Base-by-base conservation (phyloP, 2,113 vertebrate genomes). In the Furnarius figulus region DNA sequence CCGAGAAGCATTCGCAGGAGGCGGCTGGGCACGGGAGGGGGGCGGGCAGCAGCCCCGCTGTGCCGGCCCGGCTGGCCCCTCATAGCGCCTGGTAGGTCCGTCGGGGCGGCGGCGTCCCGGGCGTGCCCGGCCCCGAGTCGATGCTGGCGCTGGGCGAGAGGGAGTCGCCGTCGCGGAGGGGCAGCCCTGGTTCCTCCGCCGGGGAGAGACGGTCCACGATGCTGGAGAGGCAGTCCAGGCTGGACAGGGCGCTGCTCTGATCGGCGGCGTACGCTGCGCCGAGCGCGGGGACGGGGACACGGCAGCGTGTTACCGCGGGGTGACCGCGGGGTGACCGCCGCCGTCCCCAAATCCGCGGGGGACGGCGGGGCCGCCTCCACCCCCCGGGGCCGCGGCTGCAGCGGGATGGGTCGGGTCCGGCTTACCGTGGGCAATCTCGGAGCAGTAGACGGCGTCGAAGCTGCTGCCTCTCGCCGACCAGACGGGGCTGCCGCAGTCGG, bases 131-230 rank as follows among this genome's bases (percentile, higher is more conserved):
- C 94, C 98, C 98, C 14, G 99, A 99, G 85, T 99, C 98, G 12
- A 97, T 96, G 97, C 98, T 98, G 96, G 96, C 92, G 37, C 97
- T 96, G 9, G 98, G 98, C 72, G 98, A 98, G 81, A 97, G 97
- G 67, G 98, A 96, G 74, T 80, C 86, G 50, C 98, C 90, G 39
- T 98, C 98, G 82, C 97, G 97, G n/a, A 98, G 93, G 25, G 93
- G 55, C 37, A 98, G 63, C 14, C 90, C 98, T 10, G 97, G 87
- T 31, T 98, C 96, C 70, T 98, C 98, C 23, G 97, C 97, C 46
- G 98, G 98, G 76, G 98, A 98, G 88, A 99, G 99, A 6, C 99
- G 98, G 94, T 99, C 99, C 98, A 99, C 99, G 85, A 99, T 99
- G 97, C 98, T 99, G 97, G 99, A 99, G 85, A 99, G 98, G 94